Percentiles rank a stretch among this genome's conserved stretches.
phyloP scores from a whole-genome alignment of 53 echinoderm and acorn worm species.

The Luidia sarsii region DNA sequence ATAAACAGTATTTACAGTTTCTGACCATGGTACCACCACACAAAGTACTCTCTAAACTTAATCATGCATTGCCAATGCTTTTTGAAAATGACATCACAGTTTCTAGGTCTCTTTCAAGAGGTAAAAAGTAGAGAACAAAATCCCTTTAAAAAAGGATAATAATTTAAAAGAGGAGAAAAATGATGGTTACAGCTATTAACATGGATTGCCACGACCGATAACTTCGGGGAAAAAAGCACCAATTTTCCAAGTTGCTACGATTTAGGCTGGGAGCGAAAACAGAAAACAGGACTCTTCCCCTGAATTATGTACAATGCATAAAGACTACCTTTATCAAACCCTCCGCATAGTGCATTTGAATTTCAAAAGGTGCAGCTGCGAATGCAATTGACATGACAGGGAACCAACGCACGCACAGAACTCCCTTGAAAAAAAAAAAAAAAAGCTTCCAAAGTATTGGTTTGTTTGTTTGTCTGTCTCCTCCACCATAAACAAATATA shows the following conservation, averaged over 20 bases:
- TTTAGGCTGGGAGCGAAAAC: too few species aligned
- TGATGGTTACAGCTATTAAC: too few species aligned
- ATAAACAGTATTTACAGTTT: constrained; percentile 37
- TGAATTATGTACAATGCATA: constrained; percentile 44
- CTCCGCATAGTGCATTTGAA: constrained; percentile 8
- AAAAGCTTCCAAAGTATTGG: too few species aligned
- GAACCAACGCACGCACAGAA: constrained; percentile 43
- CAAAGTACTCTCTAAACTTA: too few species aligned
- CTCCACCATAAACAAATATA: constrained; percentile 57
- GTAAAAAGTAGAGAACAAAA: not conserved
- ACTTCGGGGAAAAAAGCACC: too few species aligned
- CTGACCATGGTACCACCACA: too few species aligned
- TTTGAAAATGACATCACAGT: not conserved
- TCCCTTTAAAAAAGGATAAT: not conserved
- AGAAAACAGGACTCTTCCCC: not conserved
- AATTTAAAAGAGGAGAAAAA: too few species aligned
- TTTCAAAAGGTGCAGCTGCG: not conserved
- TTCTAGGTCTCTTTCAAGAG: not conserved
- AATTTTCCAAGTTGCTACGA: too few species aligned
- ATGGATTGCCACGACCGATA: too few species aligned
- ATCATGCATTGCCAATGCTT: constrained; percentile 45
- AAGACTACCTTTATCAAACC: not conserved
- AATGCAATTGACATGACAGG: not conserved
- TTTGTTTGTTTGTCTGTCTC: constrained; percentile 42
- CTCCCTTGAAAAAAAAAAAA: constrained; percentile 51